phyloP scores from a whole-genome alignment of 2,888 invertebrate genomes.

The Folsomia manolachei region DNA sequence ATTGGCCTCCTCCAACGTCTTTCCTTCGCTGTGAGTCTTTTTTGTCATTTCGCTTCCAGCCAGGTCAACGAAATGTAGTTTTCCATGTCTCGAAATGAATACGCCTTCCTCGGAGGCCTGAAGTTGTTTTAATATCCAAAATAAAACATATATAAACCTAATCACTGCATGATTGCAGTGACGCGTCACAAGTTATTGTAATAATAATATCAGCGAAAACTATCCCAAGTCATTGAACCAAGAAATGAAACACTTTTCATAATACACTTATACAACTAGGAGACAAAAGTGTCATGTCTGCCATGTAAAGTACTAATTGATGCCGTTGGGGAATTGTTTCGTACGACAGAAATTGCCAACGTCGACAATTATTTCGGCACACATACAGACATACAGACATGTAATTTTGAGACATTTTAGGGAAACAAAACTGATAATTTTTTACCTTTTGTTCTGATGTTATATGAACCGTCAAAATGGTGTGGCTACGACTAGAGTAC shows the following conservation, averaged over 20 bases:
- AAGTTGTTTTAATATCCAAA: too few relatives aligned
- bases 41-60: conserved; percentile 97
- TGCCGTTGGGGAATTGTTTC: too few relatives aligned
- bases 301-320: too few relatives aligned
- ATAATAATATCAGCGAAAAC: too few relatives aligned
- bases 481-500: conserved; percentile 87
- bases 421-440: background rate
- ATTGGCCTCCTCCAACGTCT: conserved; percentile 87
- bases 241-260: too few relatives aligned
- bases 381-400: background rate
- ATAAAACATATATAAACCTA: too few relatives aligned
- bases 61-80: conserved; percentile 91
- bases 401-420: background rate
- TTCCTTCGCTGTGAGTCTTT: conserved; percentile 80
- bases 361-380: too few relatives aligned
- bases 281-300: too few relatives aligned
- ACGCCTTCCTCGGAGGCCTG: conserved; percentile 67
- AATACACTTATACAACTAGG: too few relatives aligned
- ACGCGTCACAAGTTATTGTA: too few relatives aligned
- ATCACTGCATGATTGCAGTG: too few relatives aligned
- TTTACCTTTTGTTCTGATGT: conserved; percentile 74
- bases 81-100: conserved; percentile 85
- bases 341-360: too few relatives aligned
- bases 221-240: background rate
- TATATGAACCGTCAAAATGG: conserved; percentile 84